Evolutionary conservation across 1,140 invertebrate species (phyloP).

Genomic region (Carcinoscorpius rotundicauda): DNA sequence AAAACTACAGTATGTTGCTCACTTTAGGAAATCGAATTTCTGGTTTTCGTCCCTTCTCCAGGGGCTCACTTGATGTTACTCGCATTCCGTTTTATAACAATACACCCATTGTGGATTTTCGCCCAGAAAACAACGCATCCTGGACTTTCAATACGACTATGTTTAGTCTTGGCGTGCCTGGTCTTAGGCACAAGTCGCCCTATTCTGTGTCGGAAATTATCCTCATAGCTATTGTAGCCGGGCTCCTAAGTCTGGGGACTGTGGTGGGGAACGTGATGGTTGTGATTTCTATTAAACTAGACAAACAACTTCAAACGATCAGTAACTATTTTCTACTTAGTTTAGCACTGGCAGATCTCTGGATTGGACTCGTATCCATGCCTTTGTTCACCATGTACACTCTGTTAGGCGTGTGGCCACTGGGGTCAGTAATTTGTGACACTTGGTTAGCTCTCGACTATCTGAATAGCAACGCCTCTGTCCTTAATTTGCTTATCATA

Average conservation of each 20-base stretch:
- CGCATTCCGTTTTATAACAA: too few species aligned
- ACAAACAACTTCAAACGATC: constrained; percentile 43
- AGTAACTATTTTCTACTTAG: constrained; percentile 43
- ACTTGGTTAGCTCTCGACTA: constrained; percentile 38
- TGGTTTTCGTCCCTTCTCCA: too few species aligned
- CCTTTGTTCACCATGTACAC: constrained; percentile 27
- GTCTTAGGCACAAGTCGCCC: constrained; percentile 4
- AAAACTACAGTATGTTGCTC: too few species aligned
- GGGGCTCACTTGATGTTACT: too few species aligned
- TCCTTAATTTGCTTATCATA: constrained; percentile 35
- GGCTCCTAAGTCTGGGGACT: constrained; percentile 27
- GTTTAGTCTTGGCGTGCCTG: too few species aligned
- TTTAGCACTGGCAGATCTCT: constrained; percentile 34
- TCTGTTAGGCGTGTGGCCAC: constrained; percentile 28
- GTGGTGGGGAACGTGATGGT: constrained; percentile 42
- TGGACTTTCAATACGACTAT: too few species aligned
- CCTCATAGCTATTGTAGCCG: constrained; percentile 19
- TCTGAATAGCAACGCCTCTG: constrained; percentile 37
- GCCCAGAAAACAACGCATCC: too few species aligned
- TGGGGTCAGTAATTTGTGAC: constrained; percentile 35
- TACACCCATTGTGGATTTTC: too few species aligned
- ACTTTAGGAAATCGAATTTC: too few species aligned
- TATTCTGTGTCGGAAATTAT: constrained; percentile 19
- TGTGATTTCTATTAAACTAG: constrained; percentile 41
- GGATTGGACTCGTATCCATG: constrained; percentile 31